Evolutionary conservation across 1,140 invertebrate genomes (phyloP).

Genomic region (Forficula auricularia): DNA sequence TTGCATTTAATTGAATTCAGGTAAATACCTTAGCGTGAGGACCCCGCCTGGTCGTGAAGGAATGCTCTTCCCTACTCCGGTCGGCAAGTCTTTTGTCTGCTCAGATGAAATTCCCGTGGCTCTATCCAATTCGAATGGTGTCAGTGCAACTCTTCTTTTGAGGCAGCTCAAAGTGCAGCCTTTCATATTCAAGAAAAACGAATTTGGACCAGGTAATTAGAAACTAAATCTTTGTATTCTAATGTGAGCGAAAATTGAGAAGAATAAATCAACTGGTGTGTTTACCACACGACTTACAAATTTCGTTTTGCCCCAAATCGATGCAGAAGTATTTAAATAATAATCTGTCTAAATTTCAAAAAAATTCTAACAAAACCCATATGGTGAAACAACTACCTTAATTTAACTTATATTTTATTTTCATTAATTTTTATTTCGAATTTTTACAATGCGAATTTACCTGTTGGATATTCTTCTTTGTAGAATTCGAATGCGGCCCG

Average conservation of each 20-base stretch:
- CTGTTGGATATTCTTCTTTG: too few species aligned
- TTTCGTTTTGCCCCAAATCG: too few species aligned
- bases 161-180: constrained; percentile 39
- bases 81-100: constrained; percentile 66
- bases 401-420: background rate
- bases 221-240: background rate
- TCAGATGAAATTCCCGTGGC: constrained; percentile 41
- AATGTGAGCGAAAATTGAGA: too few species aligned
- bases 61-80: constrained; percentile 62
- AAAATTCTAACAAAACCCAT: too few species aligned
- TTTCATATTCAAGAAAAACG: constrained; percentile 42
- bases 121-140: constrained; percentile 21
- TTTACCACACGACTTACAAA: background rate
- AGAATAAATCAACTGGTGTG: background rate
- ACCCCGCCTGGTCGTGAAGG: constrained; percentile 35
- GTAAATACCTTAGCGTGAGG: constrained; percentile 33
- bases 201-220: constrained; percentile 36
- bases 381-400: too few species aligned
- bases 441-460: constrained; percentile 1
- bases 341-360: background rate
- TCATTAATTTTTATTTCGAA: background rate
- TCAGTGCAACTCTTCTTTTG: constrained; percentile 21
- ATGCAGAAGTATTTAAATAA: background rate
- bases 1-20: constrained; percentile 17
- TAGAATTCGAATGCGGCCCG: constrained; percentile 20